phyloP scores from a whole-genome alignment of 1,140 invertebrate genomes.

The Drosophila albomicans region DNA sequence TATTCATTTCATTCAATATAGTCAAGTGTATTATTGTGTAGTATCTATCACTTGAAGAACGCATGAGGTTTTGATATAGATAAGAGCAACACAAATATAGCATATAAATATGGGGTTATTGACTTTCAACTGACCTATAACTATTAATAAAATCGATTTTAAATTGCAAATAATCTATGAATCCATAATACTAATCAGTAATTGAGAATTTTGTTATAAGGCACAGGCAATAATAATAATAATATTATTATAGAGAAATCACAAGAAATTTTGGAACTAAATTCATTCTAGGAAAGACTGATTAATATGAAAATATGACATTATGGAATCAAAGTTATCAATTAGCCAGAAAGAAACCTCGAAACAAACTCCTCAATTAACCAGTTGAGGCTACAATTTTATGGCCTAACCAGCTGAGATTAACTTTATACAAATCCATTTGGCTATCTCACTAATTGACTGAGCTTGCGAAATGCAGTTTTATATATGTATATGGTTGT shows the following conservation, averaged over 20 bases:
- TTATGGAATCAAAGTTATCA: too few relatives aligned
- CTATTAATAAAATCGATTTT: background rate
- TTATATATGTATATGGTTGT: slow-evolving; percentile 31
- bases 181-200: slow-evolving; percentile 21
- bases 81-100: too few relatives aligned
- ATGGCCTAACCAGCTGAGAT: background rate
- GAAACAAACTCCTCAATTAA: background rate
- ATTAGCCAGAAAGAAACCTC: too few relatives aligned
- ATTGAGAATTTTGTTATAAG: background rate
- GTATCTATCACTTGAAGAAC: too few relatives aligned
- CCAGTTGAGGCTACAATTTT: background rate
- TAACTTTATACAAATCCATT: slow-evolving; percentile 18
- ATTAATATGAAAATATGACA: too few relatives aligned
- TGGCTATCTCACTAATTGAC: slow-evolving; percentile 28
- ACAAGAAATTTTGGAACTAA: too few relatives aligned
- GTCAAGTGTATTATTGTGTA: too few relatives aligned
- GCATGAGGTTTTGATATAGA: too few relatives aligned
- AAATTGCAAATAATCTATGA: background rate
- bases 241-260: background rate
- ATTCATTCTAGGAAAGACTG: too few relatives aligned
- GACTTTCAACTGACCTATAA: slow-evolving; percentile 11
- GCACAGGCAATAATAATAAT: too few relatives aligned
- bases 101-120: slow-evolving; percentile 39
- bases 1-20: background rate
- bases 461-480: slow-evolving; percentile 22